These are phyloP conservation scores for Recurvirostra avosetta DNA, from an alignment of 2,113 vertebrate species.

Conservation along the genomic window DNA sequence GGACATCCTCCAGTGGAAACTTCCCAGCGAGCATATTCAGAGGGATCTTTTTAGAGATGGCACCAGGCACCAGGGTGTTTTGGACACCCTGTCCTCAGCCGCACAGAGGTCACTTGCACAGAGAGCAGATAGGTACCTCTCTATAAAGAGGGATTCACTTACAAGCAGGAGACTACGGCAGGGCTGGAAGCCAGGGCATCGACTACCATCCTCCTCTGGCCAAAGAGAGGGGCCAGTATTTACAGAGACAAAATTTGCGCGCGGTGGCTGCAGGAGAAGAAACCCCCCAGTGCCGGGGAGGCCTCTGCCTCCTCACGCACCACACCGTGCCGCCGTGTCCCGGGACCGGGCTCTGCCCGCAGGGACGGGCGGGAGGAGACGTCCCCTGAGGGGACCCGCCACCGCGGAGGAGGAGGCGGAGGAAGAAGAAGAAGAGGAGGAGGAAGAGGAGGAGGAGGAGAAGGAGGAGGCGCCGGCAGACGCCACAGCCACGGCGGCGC, in stretches of 20 bases:
- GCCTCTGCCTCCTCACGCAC: neutral
- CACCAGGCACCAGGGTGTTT: fast-evolving
- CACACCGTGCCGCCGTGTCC: neutral
- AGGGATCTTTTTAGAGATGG: fast-evolving
- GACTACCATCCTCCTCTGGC: neutral
- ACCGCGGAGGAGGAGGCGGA: too few relatives aligned
- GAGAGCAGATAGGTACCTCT: neutral
- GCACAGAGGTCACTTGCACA: neutral
- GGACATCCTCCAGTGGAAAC: neutral
- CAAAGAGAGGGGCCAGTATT: neutral
- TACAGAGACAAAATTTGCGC: fast-evolving
- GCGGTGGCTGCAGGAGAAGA: neutral
- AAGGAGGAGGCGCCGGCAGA: too few relatives aligned
- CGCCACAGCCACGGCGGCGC: fast-evolving
- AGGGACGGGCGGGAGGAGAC: too few relatives aligned
- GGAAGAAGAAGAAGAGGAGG: too few relatives aligned
- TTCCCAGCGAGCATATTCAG: fast-evolving
- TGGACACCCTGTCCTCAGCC: neutral
- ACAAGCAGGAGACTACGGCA: neutral
- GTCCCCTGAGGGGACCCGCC: too few relatives aligned
- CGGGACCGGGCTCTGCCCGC: too few relatives aligned
- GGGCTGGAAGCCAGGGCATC: neutral
- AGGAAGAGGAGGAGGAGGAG: too few relatives aligned
- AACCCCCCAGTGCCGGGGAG: fast-evolving
- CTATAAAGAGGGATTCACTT: neutral